These are phyloP conservation scores for Lepidurus packardi DNA, from an alignment of 1,140 invertebrate species.

Conservation along the genomic window DNA sequence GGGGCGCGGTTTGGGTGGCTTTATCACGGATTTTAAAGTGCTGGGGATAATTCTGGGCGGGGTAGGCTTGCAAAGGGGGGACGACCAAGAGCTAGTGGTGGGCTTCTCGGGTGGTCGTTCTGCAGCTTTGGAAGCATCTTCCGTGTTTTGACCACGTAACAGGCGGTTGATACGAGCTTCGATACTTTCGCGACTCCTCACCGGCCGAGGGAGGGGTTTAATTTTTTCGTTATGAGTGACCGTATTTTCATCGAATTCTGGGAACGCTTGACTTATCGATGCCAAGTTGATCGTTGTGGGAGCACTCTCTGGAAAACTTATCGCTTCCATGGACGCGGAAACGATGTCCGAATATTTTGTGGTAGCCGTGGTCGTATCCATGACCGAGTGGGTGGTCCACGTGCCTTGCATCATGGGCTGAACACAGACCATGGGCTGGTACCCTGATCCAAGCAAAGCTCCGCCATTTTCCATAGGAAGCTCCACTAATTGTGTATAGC, in stretches of 20 bases:
- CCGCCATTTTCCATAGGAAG: constrained; percentile 27
- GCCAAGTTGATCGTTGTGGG: neutral
- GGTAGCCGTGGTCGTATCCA: constrained; percentile 1
- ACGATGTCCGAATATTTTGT: constrained; percentile 33
- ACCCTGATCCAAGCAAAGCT: constrained; percentile 6
- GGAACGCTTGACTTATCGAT: neutral
- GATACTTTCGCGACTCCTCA: constrained; percentile 30
- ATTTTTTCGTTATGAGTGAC: neutral
- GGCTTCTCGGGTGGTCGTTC: neutral
- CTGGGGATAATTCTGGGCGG: neutral
- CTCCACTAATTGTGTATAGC: constrained; percentile 31
- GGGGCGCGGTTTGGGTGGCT: neutral
- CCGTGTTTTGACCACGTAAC: constrained; percentile 26
- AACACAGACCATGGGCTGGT: neutral
- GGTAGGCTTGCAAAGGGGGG: neutral
- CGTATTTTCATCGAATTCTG: constrained; percentile 3
- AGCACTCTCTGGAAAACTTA: constrained; percentile 30
- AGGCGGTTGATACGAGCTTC: constrained; percentile 28
- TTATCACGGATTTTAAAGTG: neutral
- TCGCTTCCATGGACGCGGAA: constrained; percentile 33
- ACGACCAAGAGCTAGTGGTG: neutral
- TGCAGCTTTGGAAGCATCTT: neutral
- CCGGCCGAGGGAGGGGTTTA: neutral
- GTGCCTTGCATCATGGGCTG: neutral
- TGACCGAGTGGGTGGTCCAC: constrained; percentile 24